A percentile compares a stretch with the other conserved stretches of the same genome.
Conservation (phyloP, 1,140 invertebrate species). For the Eumeta japonica region DNA sequence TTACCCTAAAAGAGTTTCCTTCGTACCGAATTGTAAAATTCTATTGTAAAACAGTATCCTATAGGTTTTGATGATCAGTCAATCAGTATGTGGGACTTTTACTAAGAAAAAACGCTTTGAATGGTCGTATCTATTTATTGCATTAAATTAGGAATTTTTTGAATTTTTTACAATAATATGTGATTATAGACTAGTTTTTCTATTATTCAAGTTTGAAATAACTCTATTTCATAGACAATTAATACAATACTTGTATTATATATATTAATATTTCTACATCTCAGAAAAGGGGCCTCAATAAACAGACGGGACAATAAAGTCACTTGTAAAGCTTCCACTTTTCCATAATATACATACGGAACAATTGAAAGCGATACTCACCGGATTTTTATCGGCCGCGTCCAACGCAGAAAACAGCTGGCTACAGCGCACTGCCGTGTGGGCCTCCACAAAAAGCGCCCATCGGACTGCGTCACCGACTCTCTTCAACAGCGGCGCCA, state of each 20-base stretch:
- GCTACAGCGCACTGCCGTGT: slow-evolving; percentile 36
- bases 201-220: too few species aligned
- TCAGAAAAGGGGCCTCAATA: neutral
- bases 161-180: too few species aligned
- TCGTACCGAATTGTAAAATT: neutral
- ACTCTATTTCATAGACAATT: too few species aligned
- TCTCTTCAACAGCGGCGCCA: slow-evolving; percentile 24
- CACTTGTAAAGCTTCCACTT: too few species aligned
- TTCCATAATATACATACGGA: neutral
- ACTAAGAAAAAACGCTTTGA: neutral
- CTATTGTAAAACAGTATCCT: too few species aligned
- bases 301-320: neutral
- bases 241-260: too few species aligned
- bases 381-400: slow-evolving; percentile 31
- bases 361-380: slow-evolving; percentile 9
- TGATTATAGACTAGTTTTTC: too few species aligned
- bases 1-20: neutral
- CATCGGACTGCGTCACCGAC: slow-evolving; percentile 31
- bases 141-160: too few species aligned
- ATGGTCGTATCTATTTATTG: neutral
- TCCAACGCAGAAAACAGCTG: slow-evolving; percentile 31
- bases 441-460: slow-evolving; percentile 37
- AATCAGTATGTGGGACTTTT: too few species aligned
- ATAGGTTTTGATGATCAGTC: too few species aligned
- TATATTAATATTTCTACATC: too few species aligned